Evolutionary conservation across 1,140 invertebrate genomes (phyloP).

Genomic region (Drosophila pallidifrons): DNA sequence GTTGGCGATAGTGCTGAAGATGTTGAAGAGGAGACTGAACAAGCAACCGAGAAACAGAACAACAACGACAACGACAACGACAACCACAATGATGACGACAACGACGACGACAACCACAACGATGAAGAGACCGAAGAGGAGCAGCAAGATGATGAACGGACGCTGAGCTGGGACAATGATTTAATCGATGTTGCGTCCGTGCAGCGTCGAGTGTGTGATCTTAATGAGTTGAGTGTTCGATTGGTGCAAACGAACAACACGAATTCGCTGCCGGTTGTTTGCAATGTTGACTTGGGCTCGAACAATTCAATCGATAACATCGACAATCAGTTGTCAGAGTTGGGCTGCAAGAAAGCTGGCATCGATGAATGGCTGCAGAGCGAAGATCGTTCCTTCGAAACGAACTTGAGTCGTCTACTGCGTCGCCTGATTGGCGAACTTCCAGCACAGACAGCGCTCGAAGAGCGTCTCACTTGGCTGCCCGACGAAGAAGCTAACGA

Average conservation of each 20-base stretch:
- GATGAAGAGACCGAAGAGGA: conserved; percentile 8
- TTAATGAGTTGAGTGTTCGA: not conserved
- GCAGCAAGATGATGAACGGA: conserved; percentile 1
- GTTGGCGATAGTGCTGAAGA: too few species aligned
- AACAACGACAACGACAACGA: not conserved
- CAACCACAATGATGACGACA: not conserved
- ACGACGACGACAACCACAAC: not conserved
- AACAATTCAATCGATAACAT: not conserved
- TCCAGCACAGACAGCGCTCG: conserved; percentile 11
- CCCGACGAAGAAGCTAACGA: not conserved
- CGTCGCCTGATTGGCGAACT: conserved; percentile 28
- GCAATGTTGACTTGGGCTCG: not conserved
- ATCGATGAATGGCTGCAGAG: conserved; percentile 13
- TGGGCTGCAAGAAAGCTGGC: conserved; percentile 9
- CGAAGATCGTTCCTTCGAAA: conserved; percentile 35
- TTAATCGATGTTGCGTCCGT: conserved; percentile 17
- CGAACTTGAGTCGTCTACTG: conserved; percentile 15
- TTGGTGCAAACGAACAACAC: too few species aligned
- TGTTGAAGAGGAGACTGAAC: not conserved
- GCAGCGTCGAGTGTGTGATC: conserved; percentile 6
- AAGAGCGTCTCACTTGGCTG: conserved; percentile 8
- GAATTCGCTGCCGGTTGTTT: not conserved
- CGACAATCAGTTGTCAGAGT: conserved; percentile 1
- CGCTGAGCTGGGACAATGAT: conserved; percentile 23
- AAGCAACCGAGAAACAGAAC: not conserved